phyloP scores from a whole-genome alignment of 2,797 vertebrate species.

The Neostethus bicornis region DNA sequence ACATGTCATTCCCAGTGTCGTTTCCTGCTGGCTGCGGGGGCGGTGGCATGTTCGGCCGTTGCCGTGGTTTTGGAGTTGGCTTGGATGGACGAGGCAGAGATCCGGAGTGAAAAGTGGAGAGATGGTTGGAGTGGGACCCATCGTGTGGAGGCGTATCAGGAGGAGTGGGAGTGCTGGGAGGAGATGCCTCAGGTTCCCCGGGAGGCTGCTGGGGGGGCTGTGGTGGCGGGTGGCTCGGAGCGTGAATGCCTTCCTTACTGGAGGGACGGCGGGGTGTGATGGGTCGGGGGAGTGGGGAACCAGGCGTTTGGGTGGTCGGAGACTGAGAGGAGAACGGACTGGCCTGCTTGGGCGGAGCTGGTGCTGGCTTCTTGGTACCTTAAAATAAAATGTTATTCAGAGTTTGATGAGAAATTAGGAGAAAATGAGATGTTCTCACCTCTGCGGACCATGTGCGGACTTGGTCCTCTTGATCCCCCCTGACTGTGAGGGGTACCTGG shows the following conservation, averaged over 20 bases:
- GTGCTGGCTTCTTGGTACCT: slow-evolving; percentile 95
- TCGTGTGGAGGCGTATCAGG: slow-evolving; percentile 84
- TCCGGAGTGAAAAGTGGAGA: slow-evolving; percentile 65
- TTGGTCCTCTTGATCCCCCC: slow-evolving; percentile 82
- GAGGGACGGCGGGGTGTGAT: slow-evolving; percentile 81
- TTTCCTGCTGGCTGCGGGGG: slow-evolving; percentile 85
- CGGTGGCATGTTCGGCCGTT: slow-evolving; percentile 88
- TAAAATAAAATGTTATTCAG: slow-evolving; percentile 7
- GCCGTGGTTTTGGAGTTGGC: slow-evolving; percentile 88
- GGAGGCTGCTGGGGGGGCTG: slow-evolving; percentile 82
- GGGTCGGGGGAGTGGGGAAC: slow-evolving; percentile 63
- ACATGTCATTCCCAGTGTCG: slow-evolving; percentile 68
- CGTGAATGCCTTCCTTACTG: slow-evolving; percentile 85
- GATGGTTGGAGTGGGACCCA: slow-evolving; percentile 40
- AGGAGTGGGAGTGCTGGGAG: slow-evolving; percentile 87
- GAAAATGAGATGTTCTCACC: slow-evolving; percentile 73
- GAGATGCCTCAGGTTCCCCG: slow-evolving; percentile 78
- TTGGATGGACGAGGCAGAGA: slow-evolving; percentile 86
- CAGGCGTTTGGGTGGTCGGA: slow-evolving; percentile 35
- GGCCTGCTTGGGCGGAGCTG: slow-evolving; percentile 79
- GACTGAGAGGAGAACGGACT: slow-evolving; percentile 71
- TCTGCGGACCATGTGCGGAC: slow-evolving; percentile 89
- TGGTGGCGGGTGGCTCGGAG: slow-evolving; percentile 92
- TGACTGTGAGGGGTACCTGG: slow-evolving; percentile 70
- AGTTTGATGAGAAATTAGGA: not conserved